These are phyloP conservation scores for Sandelia bainsii DNA, from an alignment of 2,797 vertebrate species.

Conservation along the genomic window DNA sequence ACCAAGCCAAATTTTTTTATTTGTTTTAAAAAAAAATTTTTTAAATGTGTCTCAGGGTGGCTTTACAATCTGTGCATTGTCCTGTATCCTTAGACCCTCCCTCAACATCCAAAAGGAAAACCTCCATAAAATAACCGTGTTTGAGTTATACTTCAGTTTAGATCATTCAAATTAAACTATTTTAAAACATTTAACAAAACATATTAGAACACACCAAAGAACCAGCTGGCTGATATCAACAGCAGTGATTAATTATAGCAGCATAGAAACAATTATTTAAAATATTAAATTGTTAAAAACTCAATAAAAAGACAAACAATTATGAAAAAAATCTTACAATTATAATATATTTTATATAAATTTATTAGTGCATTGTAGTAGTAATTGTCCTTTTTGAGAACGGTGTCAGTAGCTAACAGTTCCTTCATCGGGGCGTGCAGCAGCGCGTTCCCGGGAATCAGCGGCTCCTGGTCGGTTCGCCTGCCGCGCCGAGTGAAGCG, in stretches of 20 bases:
- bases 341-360: neutral
- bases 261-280: neutral
- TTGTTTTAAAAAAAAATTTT: neutral
- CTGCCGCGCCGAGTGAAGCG: slow-evolving; percentile 38
- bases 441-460: slow-evolving; percentile 32
- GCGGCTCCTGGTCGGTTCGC: slow-evolving; percentile 50
- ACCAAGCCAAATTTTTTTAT: neutral
- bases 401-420: too few relatives aligned
- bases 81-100: too few relatives aligned
- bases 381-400: too few relatives aligned
- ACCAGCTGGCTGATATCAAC: too few relatives aligned
- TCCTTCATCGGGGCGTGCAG: neutral
- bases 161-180: neutral
- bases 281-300: neutral
- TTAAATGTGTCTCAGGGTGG: neutral
- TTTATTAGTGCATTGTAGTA: neutral
- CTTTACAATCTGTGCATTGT: slow-evolving; percentile 1
- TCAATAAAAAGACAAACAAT: neutral
- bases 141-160: neutral
- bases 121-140: neutral
- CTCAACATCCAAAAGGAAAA: neutral
- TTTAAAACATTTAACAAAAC: neutral
- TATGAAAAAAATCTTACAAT: neutral
- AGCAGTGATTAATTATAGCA: neutral
- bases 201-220: neutral